phyloP scores from a whole-genome alignment of 2,888 invertebrate species.

The Entomobrya proxima region DNA sequence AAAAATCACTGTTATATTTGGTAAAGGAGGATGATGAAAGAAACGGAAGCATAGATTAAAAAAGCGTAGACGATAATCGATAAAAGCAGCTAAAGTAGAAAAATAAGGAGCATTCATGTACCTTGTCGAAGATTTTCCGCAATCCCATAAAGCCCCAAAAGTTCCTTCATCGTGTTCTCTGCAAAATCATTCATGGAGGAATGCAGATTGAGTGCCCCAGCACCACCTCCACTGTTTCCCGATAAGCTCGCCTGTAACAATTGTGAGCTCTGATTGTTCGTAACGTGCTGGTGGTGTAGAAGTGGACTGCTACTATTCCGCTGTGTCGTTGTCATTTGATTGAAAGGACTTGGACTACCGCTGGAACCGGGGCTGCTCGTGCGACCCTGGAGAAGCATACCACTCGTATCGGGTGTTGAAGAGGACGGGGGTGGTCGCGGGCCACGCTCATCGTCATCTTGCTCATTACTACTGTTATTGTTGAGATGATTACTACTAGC shows the following conservation, averaged over 20 bases:
- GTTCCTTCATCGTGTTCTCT: conserved; percentile 74
- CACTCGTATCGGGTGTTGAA: conserved; percentile 35
- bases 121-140: conserved; percentile 75
- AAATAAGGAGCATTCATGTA: conserved; percentile 48
- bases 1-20: neutral
- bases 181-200: conserved; percentile 73
- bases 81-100: neutral
- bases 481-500: conserved; percentile 61
- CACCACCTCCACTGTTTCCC: conserved; percentile 9
- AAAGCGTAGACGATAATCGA: neutral
- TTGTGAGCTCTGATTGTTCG: conserved; percentile 45
- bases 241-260: conserved; percentile 54
- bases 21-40: neutral
- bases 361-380: conserved; percentile 53
- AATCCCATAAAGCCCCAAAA: conserved; percentile 74
- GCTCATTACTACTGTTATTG: conserved; percentile 50
- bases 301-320: conserved; percentile 33
- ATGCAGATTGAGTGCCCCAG: conserved; percentile 36
- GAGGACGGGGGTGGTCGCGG: conserved; percentile 8
- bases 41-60: neutral
- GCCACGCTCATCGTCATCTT: conserved; percentile 43
- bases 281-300: conserved; percentile 27
- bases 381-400: conserved; percentile 26
- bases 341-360: conserved; percentile 49
- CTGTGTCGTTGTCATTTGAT: conserved; percentile 37